phyloP scores from a whole-genome alignment of 1,140 invertebrate genomes.

The Cydia fagiglandana region DNA sequence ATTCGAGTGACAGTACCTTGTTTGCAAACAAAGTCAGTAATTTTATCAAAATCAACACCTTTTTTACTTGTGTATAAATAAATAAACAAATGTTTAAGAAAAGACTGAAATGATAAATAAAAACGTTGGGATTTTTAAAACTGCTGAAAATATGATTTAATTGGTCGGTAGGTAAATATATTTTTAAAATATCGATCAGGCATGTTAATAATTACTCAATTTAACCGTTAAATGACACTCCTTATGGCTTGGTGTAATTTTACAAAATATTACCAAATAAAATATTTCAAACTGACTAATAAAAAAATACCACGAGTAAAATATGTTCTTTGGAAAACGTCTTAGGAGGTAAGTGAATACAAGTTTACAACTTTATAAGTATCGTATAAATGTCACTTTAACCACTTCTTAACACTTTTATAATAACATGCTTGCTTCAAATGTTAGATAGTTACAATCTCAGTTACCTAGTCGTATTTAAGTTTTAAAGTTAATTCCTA shows the following conservation, averaged over 20 bases:
- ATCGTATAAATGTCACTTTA: conserved; percentile 17
- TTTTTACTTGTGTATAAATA: background rate
- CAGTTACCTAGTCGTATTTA: conserved; percentile 14
- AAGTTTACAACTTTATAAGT: background rate
- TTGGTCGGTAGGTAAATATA: no score
- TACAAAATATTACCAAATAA: background rate
- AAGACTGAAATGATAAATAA: no score
- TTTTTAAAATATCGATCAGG: no score
- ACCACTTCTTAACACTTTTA: conserved; percentile 13
- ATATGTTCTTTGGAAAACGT: background rate
- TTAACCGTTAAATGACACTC: no score
- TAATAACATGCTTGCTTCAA: background rate
- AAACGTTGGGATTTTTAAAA: no score
- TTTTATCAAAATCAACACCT: background rate
- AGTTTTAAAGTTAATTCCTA: conserved; percentile 14
- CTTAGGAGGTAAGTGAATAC: background rate
- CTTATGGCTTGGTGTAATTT: no score
- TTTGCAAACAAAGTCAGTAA: background rate
- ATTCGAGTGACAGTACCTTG: background rate
- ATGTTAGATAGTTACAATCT: conserved; percentile 6
- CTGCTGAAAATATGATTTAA: no score
- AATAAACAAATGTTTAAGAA: background rate
- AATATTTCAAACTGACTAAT: background rate
- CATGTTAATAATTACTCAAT: no score
- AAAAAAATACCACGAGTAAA: background rate